Conservation (phyloP, 2,797 vertebrate genomes). For the Odontamblyopus lacepedii region DNA sequence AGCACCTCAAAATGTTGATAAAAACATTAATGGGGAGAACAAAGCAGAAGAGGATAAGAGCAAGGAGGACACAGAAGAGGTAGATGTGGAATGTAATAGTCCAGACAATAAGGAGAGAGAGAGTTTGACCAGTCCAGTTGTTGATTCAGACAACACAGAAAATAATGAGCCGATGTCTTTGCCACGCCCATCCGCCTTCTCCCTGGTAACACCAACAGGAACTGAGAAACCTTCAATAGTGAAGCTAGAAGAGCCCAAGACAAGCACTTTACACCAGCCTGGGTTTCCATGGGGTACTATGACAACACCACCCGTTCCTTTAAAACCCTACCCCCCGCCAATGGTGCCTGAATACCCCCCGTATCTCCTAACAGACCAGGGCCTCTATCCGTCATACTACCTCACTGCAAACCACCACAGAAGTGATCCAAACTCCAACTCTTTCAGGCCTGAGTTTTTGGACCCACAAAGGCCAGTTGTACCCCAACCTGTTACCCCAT, state of each 20-base stretch:
- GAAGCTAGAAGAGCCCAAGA: slow-evolving; percentile 61
- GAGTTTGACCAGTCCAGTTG: slow-evolving; percentile 27
- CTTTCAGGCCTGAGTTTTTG: slow-evolving; percentile 74
- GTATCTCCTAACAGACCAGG: slow-evolving; percentile 81
- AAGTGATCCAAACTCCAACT: slow-evolving; percentile 74
- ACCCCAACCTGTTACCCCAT: slow-evolving; percentile 81
- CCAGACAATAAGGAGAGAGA: slow-evolving; percentile 47
- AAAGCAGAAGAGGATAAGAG: slow-evolving; percentile 44
- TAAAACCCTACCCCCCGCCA: slow-evolving; percentile 75
- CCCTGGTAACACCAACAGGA: slow-evolving; percentile 83
- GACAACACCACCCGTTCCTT: slow-evolving; percentile 70
- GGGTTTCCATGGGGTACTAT: slow-evolving; percentile 80
- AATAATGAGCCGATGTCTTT: slow-evolving; percentile 67
- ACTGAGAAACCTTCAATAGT: slow-evolving; percentile 55
- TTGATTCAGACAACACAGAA: slow-evolving; percentile 54
- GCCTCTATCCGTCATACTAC: slow-evolving; percentile 84
- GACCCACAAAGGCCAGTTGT: slow-evolving; percentile 85
- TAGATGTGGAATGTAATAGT: slow-evolving; percentile 54
- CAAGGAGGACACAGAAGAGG: slow-evolving; percentile 76
- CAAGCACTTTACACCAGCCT: slow-evolving; percentile 78
- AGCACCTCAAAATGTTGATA: slow-evolving; percentile 57
- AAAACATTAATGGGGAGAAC: slow-evolving; percentile 18
- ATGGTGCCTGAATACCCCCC: slow-evolving; percentile 83
- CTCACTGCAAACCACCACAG: slow-evolving; percentile 72
- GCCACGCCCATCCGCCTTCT: slow-evolving; percentile 85